Base-by-base conservation (phyloP, 1,140 invertebrate species). In the Brachionus asplanchnoidis region DNA sequence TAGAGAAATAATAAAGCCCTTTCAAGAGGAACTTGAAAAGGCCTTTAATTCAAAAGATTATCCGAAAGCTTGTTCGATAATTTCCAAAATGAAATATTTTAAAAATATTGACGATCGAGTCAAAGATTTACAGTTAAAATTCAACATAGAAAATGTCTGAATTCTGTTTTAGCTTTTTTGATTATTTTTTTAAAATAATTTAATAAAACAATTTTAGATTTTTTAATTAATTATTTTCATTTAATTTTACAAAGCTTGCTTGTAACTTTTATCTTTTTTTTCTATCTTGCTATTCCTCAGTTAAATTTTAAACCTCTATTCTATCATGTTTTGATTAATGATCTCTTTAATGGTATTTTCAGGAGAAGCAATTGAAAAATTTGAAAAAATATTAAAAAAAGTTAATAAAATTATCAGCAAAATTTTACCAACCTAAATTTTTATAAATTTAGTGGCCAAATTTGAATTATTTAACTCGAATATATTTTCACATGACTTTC, bases 41-140 rank as follows among this genome's bases (percentile, higher is more conserved):
- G 92, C 83, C 14, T 90, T 89, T 80, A 77, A 85, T 8, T 89
- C 90, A 85, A 89, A 92, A 50, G 91, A 93, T 88, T 89, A 95
- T n/a, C 88, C 91, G 60, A 86, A 89, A 85, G 89, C 89, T 1
- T 87, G 87, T 85, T 66, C 85, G 11, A 94, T 28, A 90, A 92
- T 86, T 85, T 91, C 93, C 77, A 91, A 92, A 90, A 93, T 96
- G 92, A 95, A 95, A 88, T 97, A 96, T 90, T 95, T 93, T 86
- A 90, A 92, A 11, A 95, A 93, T 88, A 93, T 96, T 88, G 92
- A 93, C 85, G 91, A 90, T 5, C 94, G 93, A 91, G 93, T 95
- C 82, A 94, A 94, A 90, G 91, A 91, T 75, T 88, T 93, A 3
- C 88, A 92, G 26, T 44, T 87, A 91, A 91, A 87, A 91, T 92